A percentile compares a stretch with the other conserved stretches of the same genome.
These are phyloP conservation scores for Ciconia maguari DNA, from an alignment of 2,113 vertebrate genomes.

Conservation along the genomic window DNA sequence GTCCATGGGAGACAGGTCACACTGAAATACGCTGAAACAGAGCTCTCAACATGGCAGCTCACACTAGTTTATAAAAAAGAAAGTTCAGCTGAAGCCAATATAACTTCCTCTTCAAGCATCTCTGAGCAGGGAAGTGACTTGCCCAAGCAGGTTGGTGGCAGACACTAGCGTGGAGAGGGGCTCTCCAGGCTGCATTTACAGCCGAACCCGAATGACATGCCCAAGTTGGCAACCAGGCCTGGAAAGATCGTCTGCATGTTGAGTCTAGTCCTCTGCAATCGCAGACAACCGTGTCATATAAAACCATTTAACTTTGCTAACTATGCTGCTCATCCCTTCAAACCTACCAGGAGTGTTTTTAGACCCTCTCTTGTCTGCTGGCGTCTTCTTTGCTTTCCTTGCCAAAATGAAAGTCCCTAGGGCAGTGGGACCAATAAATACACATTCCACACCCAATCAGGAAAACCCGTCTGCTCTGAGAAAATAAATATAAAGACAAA, in stretches of 20 bases:
- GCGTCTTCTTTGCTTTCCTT: neutral
- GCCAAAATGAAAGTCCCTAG: conserved; percentile 29
- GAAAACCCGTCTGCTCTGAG: neutral
- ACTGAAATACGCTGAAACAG: neutral
- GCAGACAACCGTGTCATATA: conserved; percentile 32
- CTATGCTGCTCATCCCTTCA: conserved; percentile 25
- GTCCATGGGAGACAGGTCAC: neutral
- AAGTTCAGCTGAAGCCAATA: conserved; percentile 20
- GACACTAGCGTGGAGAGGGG: neutral
- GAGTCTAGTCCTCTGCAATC: conserved; percentile 43
- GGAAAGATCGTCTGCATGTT: neutral
- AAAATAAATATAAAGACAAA: neutral
- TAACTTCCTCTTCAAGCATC: conserved; percentile 31
- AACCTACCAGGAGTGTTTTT: conserved; percentile 4
- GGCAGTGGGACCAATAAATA: conserved; percentile 3
- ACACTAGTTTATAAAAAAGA: conserved; percentile 27
- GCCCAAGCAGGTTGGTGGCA: conserved; percentile 52
- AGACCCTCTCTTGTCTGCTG: conserved; percentile 27
- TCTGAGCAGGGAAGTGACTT: conserved; percentile 26
- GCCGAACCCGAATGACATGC: neutral
- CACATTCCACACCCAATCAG: neutral
- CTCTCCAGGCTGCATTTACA: conserved; percentile 10
- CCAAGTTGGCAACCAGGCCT: conserved; percentile 49
- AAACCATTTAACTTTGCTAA: conserved; percentile 34
- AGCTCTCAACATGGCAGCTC: neutral